Conservation (phyloP, 2,888 invertebrate genomes). For the Calameuta pallipes region DNA sequence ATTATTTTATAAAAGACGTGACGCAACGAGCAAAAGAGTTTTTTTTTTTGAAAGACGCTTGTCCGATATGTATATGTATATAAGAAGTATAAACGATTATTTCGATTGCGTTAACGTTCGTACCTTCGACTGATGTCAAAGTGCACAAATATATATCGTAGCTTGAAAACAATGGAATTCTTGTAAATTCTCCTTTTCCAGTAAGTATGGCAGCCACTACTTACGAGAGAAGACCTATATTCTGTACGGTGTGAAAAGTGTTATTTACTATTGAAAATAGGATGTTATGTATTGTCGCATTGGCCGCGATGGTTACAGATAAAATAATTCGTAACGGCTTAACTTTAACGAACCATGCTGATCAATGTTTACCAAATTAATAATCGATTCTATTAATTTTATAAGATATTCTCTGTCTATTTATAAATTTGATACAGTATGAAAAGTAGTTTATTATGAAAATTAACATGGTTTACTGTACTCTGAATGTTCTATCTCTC, state of each 20-base stretch:
- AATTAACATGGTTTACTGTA: neutral
- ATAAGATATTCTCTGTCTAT: neutral
- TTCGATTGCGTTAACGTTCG: neutral
- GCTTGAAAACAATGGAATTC: neutral
- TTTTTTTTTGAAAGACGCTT: neutral
- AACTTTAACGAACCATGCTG: neutral
- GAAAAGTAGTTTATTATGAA: neutral
- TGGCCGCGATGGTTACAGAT: neutral
- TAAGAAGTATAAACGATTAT: neutral
- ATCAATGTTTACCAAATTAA: neutral
- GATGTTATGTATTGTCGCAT: neutral
- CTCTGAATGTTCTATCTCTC: neutral
- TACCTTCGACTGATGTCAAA: neutral
- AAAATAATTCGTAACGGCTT: no score
- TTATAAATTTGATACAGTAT: neutral
- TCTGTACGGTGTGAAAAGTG: neutral
- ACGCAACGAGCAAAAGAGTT: neutral
- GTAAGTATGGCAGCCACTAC: neutral
- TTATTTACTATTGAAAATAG: neutral
- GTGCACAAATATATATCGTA: neutral
- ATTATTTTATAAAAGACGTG: neutral
- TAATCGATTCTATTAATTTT: neutral
- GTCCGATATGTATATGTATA: neutral
- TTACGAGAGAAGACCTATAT: neutral
- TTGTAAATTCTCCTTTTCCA: neutral